Evolutionary conservation across 1,140 invertebrate species (phyloP), one percentile per base, ranked within the genome.

Genomic region (Tribolium madens): DNA sequence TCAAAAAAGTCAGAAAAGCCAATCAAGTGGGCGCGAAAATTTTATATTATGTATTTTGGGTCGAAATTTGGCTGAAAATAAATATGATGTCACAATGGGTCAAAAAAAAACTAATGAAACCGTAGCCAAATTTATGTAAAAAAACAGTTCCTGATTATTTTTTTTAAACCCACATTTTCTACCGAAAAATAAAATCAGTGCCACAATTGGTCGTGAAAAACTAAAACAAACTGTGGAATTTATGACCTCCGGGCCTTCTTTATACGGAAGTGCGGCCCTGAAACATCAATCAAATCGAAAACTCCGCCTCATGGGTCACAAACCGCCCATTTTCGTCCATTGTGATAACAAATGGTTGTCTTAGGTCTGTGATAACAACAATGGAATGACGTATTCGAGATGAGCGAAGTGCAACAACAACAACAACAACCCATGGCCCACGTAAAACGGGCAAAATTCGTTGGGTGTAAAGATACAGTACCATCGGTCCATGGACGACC

Each of bases 401-500:
- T 75, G 48, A 64, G 73, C 7, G 52, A 75, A 64, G 57, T 64
- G 14, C 73, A 42, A 18, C 9, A 17, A 47, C 68, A 57, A 42
- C 73, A 42, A 18, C 9, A 17, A 47, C 68, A 57, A 42, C 46
- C 53, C 18, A 15, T 64, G 53, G 75, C 47, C 18, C 60, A 76
- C 18, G 26, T 71, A 15, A 76, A 76, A 33, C 42, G 75, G 36
- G 31, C 50, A 3, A 76, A 64, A 64, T 48, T 76, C 15, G 47
- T 36, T n/a, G 47, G 36, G 2, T 76, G 69, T 47, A 72, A 72
- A 64, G 75, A 76, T 64, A 71, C 7, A 69, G 81, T 89, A 78
- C 89, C 89, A 60, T 88, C 88, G 42, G 91, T 92, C 36, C 91
- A 92, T 83, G 91, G 90, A 57, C 87, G 90, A 57, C 87, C 89